Conservation (phyloP, 2,113 vertebrate species). For the Cyrtonyx montezumae region DNA sequence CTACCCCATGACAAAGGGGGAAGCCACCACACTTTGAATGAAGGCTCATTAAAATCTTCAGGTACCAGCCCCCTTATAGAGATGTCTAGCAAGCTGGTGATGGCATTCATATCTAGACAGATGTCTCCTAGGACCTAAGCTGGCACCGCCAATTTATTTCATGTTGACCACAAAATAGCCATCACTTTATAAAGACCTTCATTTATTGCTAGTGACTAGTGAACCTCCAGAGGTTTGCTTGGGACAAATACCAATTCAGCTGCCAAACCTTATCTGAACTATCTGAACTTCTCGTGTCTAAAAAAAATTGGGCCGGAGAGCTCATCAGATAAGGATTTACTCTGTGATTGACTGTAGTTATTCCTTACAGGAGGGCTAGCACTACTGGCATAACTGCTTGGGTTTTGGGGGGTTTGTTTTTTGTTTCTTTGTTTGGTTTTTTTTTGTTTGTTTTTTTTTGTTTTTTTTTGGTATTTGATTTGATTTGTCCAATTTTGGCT, state of each 20-base stretch:
- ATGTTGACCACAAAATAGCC: constrained; percentile 53
- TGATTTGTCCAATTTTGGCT: constrained; percentile 13
- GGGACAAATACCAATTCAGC: constrained; percentile 66
- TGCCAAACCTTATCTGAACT: constrained; percentile 71
- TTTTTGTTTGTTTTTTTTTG: neutral
- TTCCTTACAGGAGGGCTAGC: constrained; percentile 61
- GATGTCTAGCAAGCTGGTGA: neutral
- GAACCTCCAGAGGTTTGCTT: constrained; percentile 55
- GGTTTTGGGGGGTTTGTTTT: too few relatives aligned
- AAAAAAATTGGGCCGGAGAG: constrained; percentile 67
- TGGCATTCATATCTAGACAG: constrained; percentile 13
- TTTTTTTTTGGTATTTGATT: too few relatives aligned
- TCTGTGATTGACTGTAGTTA: constrained; percentile 53
- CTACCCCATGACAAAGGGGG: neutral
- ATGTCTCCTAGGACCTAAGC: constrained; percentile 35
- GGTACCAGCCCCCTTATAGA: neutral
- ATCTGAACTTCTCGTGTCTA: constrained; percentile 47
- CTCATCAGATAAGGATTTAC: constrained; percentile 71
- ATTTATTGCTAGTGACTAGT: constrained; percentile 63
- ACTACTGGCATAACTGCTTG: constrained; percentile 17
- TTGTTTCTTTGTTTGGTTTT: neutral
- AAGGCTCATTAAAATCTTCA: neutral
- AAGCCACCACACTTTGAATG: neutral
- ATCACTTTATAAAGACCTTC: constrained; percentile 55
- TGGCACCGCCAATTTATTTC: constrained; percentile 66